Percentiles rank a stretch among this genome's conserved stretches.
phyloP scores from a whole-genome alignment of 2,113 vertebrate genomes.

The Rhipidura dahli region DNA sequence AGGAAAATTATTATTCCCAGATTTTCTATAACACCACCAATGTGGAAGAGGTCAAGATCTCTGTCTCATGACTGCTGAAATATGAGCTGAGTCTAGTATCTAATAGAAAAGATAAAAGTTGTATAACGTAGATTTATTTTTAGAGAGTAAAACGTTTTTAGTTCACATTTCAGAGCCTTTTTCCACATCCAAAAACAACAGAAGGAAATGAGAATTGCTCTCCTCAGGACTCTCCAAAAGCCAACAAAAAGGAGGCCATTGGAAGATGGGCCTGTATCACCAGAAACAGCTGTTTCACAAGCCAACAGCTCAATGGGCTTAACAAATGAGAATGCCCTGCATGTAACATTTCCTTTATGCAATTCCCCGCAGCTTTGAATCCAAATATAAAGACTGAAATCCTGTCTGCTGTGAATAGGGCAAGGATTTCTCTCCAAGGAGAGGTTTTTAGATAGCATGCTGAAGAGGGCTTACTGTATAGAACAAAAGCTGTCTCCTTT shows the following conservation, averaged over 20 bases:
- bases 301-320: background rate
- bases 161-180: conserved; percentile 36
- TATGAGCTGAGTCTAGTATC: background rate
- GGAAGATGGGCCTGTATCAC: background rate
- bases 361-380: background rate
- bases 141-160: background rate
- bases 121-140: conserved; percentile 19
- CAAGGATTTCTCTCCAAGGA: conserved; percentile 10
- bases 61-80: background rate
- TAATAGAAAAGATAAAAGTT: conserved; percentile 25
- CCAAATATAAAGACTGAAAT: conserved; percentile 7
- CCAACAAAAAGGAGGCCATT: background rate
- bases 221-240: background rate
- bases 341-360: background rate
- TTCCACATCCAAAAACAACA: conserved; percentile 46
- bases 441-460: background rate
- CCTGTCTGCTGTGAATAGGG: background rate
- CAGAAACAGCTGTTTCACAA: conserved; percentile 19
- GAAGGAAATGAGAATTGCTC: background rate
- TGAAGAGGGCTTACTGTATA: background rate
- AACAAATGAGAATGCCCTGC: background rate
- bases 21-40: background rate
- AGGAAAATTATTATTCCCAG: background rate
- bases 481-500: background rate
- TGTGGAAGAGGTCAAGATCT: background rate